Evolutionary conservation across 2,888 invertebrate species (phyloP), one percentile per base, ranked within the genome.

Genomic region (Drosophila meridionalis): DNA sequence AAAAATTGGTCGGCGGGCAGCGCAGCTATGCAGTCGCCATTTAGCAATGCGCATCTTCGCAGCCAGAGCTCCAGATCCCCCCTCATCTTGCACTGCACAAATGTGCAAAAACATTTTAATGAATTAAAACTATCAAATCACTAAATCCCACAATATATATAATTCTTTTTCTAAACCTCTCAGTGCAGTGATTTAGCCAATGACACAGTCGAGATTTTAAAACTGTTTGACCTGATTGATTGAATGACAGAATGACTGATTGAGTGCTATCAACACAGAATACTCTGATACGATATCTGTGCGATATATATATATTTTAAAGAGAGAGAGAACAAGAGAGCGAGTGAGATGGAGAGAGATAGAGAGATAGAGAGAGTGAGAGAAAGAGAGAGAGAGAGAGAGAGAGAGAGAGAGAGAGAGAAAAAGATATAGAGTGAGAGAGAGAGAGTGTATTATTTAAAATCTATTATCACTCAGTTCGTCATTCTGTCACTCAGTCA

Each of bases 101-200:
- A 84, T 87, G 86, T 66, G 67, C 73, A 70, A 61, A 88, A 81
- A 86, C 76, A 89, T 84, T 84, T 89, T 84, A 89, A 87, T 87
- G 83, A 84, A 87, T 89, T 76, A 69, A 83, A 89, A 73, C 71
- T 71, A 75, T 78, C 65, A 61, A 72, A 82, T 68, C 57, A 69
- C 53, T 45, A 77, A 63, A 66, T 63, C 58, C 52, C 57, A n/a
- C 28, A 45, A 82, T 40, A 73, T 62, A 69, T 59, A 71, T 73
- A 47, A 69, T 36, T 52, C 64, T 63, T 14, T 40, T 57, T 9
- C 34, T 9, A 28, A 38, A 40, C 47, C 58, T 69, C 70, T 73
- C 73, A 20, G 20, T 77, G 83, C 62, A 57, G 36, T 43, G 63
- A 69, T 80, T 69, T 55, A 59, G 47, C 14, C 65, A 67, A 38